Percentiles rank a stretch among this genome's conserved stretches.
Evolutionary conservation across 2,113 vertebrate species (phyloP).

Genomic region (Oceanodroma tethys): DNA sequence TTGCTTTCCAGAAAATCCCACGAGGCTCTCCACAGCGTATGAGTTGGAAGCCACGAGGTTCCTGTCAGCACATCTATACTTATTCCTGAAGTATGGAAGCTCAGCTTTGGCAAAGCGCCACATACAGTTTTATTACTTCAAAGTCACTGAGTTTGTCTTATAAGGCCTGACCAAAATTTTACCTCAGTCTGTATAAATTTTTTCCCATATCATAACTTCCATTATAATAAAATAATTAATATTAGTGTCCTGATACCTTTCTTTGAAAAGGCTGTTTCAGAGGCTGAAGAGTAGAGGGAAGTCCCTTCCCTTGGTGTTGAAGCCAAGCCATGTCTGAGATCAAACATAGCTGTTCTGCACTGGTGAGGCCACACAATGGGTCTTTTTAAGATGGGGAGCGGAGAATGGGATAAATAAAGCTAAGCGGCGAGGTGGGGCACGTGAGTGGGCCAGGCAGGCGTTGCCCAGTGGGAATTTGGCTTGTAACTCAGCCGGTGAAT

Average conservation of each 20-base stretch:
- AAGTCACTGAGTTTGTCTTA: neutral
- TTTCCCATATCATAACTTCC: neutral
- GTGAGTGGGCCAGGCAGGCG: neutral
- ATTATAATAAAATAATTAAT: neutral
- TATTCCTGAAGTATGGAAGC: neutral
- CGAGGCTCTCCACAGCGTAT: fast-evolving
- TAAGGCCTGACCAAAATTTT: neutral
- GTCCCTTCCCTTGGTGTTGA: neutral
- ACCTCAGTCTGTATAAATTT: neutral
- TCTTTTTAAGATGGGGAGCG: neutral
- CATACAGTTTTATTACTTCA: neutral
- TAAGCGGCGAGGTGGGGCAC: neutral
- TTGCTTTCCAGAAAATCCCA: neutral
- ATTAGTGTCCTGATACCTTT: neutral
- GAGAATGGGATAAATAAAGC: neutral
- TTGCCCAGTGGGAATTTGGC: neutral
- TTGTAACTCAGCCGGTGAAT: neutral
- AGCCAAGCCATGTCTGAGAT: neutral
- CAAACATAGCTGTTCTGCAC: neutral
- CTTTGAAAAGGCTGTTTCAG: neutral
- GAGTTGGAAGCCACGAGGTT: neutral
- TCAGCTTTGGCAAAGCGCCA: neutral
- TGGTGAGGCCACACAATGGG: fast-evolving
- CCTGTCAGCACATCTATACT: neutral
- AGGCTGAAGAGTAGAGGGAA: neutral